These are phyloP conservation scores for Arothron firmamentum DNA, from an alignment of 2,113 vertebrate species.

Conservation along the genomic window DNA sequence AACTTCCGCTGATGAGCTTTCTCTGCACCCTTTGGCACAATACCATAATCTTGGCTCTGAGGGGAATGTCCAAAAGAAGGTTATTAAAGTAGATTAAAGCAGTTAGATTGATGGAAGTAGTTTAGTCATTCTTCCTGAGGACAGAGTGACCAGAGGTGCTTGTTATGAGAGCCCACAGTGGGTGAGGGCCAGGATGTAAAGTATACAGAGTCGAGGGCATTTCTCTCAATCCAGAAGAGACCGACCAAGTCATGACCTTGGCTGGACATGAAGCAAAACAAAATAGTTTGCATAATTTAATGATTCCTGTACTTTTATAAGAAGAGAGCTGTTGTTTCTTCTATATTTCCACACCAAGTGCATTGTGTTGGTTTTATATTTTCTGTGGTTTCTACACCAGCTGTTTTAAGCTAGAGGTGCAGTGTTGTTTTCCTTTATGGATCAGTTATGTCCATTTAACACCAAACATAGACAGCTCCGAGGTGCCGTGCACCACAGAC, in stretches of 20 bases:
- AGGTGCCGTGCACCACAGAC: slow-evolving; percentile 30
- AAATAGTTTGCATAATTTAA: slow-evolving; percentile 17
- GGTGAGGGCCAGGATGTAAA: slow-evolving; percentile 15
- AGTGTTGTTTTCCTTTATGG: not conserved
- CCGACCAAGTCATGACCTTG: slow-evolving; percentile 9
- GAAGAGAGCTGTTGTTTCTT: not conserved
- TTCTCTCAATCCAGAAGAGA: slow-evolving; percentile 16
- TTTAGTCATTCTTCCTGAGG: slow-evolving; percentile 48
- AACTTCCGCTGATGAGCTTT: slow-evolving; percentile 8
- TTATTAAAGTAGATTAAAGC: slow-evolving; percentile 38
- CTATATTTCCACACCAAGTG: not conserved
- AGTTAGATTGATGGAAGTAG: slow-evolving; percentile 42
- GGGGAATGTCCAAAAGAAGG: slow-evolving; percentile 36
- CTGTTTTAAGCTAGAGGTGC: not conserved
- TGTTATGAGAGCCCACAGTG: slow-evolving; percentile 23
- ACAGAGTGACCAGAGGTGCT: slow-evolving; percentile 25
- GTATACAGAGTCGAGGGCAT: slow-evolving; percentile 35
- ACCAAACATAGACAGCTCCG: slow-evolving; percentile 17
- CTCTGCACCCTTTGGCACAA: slow-evolving; percentile 29
- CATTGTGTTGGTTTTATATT: too few species aligned
- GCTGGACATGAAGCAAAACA: slow-evolving; percentile 4
- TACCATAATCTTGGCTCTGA: slow-evolving; percentile 37
- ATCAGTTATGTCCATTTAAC: slow-evolving; percentile 29
- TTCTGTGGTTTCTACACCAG: too few species aligned
- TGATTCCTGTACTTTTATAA: slow-evolving; percentile 6